These are phyloP conservation scores for Eleginops maclovinus DNA, from an alignment of 2,113 vertebrate genomes.

Conservation along the genomic window DNA sequence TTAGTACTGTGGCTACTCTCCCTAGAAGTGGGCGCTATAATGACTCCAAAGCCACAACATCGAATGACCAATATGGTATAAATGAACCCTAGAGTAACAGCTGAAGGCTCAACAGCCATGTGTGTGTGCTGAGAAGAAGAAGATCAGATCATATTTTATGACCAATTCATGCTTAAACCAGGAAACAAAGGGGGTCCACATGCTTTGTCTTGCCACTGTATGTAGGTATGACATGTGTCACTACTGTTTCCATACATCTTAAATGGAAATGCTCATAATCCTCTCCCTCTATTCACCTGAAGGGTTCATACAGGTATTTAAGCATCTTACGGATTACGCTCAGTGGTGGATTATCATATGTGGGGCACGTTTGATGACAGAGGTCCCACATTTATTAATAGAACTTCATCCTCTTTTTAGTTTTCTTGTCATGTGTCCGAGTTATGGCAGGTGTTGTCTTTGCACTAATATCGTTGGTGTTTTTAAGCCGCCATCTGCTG, in stretches of 20 bases:
- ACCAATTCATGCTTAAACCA: no score
- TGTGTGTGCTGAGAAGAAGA: no score
- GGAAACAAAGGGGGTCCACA: no score
- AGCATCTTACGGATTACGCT: conserved; percentile 40
- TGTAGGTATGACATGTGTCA: background rate
- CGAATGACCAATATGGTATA: no score
- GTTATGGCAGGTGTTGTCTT: conserved; percentile 14
- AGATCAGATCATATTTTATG: no score
- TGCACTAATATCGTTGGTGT: conserved; percentile 14
- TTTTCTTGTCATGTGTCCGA: conserved; percentile 2
- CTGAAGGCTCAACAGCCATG: no score
- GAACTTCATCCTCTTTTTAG: background rate
- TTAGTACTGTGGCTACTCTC: no score
- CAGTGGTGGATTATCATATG: conserved; percentile 18
- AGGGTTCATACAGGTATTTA: conserved; percentile 30
- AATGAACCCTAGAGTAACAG: no score
- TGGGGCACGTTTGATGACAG: conserved; percentile 25
- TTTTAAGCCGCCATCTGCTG: conserved; percentile 54
- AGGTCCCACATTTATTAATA: conserved; percentile 24
- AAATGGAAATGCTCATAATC: conserved; percentile 39
- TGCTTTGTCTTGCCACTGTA: no score
- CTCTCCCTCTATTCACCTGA: background rate
- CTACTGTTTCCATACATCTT: background rate
- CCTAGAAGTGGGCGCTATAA: no score
- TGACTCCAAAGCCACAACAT: no score